Evolutionary conservation across 2,113 vertebrate genomes (phyloP).

Genomic region (Melanostigma gelatinosum): DNA sequence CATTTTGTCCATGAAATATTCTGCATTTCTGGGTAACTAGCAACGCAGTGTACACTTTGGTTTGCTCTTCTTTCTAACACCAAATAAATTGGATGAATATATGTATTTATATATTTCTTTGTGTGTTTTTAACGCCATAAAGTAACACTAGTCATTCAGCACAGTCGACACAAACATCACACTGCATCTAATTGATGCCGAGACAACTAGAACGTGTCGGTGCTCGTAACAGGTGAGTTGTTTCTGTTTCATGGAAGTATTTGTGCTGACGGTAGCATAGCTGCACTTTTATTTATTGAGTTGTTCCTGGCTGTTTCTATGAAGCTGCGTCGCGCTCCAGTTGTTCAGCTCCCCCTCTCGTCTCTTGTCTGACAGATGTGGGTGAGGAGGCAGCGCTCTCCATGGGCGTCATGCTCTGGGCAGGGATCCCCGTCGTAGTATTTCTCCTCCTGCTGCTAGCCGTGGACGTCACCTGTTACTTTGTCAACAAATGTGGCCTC

Average conservation of each 20-base stretch:
- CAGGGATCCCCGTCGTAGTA: slow-evolving; percentile 93
- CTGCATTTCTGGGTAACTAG: slow-evolving; percentile 27
- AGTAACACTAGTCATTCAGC: slow-evolving; percentile 10
- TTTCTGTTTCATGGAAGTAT: slow-evolving; percentile 52
- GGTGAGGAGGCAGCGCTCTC: slow-evolving; percentile 86
- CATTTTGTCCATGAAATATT: slow-evolving; percentile 39
- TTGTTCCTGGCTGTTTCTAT: slow-evolving; percentile 13
- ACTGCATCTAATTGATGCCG: slow-evolving; percentile 24
- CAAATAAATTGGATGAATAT: slow-evolving; percentile 72
- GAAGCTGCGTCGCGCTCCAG: slow-evolving; percentile 4
- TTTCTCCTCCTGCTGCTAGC: slow-evolving; percentile 93
- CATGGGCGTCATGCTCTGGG: slow-evolving; percentile 88
- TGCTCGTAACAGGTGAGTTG: slow-evolving; percentile 70
- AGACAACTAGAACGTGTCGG: slow-evolving; percentile 36
- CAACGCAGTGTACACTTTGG: slow-evolving; percentile 45
- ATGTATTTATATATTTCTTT: slow-evolving; percentile 1
- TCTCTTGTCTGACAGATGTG: slow-evolving; percentile 73
- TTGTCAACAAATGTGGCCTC: slow-evolving; percentile 98
- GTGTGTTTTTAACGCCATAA: background rate
- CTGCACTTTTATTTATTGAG: slow-evolving; percentile 10
- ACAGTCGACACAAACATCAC: slow-evolving; percentile 23
- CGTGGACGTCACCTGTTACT: slow-evolving; percentile 97
- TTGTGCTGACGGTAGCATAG: slow-evolving; percentile 31
- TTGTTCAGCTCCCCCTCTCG: slow-evolving; percentile 30
- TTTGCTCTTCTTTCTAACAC: slow-evolving; percentile 69